These are phyloP conservation scores for Dendrocincla tyrannina DNA, from an alignment of 2,797 vertebrate species.

Conservation along the genomic window DNA sequence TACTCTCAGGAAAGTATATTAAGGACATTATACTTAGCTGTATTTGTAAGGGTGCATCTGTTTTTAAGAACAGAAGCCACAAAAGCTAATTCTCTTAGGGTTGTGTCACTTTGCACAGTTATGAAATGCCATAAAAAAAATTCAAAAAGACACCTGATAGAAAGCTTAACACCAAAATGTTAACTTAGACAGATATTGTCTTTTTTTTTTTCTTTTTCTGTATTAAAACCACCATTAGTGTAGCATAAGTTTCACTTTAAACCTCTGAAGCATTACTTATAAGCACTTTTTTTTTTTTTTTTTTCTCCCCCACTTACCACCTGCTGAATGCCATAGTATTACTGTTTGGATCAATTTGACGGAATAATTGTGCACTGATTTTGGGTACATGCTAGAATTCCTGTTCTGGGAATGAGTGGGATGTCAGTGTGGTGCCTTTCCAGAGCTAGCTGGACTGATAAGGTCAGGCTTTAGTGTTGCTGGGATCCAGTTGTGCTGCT, in stretches of 20 bases:
- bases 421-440: background rate
- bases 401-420: too few relatives aligned
- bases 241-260: background rate
- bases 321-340: background rate
- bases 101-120: background rate
- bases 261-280: background rate
- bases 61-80: background rate
- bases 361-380: background rate
- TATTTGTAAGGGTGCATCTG: background rate
- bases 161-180: background rate
- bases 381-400: background rate
- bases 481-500: background rate
- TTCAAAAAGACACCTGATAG: background rate
- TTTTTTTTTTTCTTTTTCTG: too few relatives aligned
- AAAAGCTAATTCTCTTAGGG: background rate
- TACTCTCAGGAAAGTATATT: background rate
- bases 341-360: background rate
- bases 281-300: background rate
- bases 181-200: background rate
- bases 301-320: too few relatives aligned
- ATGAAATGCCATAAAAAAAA: background rate
- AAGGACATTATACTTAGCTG: background rate
- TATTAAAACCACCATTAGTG: background rate
- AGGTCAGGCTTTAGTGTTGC: rapidly evolving
- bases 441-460: background rate